Evolutionary conservation across 2,113 vertebrate species (phyloP).

Genomic region (Dromiciops gliroides): DNA sequence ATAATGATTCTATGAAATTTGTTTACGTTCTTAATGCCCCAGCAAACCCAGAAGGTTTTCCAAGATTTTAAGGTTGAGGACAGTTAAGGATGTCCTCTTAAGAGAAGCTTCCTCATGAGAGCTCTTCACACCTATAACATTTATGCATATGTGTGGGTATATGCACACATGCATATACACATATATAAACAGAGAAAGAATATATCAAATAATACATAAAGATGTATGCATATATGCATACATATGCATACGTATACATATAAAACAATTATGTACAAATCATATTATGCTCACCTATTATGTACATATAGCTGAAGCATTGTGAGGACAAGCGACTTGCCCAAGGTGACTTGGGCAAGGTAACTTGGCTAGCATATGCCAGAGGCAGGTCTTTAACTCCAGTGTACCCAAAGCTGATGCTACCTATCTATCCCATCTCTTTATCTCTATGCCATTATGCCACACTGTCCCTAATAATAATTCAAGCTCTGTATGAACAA

Average conservation of each 20-base stretch:
- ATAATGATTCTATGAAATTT: background rate
- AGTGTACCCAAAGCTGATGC: background rate
- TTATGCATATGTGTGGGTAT: too few species aligned
- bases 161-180: too few species aligned
- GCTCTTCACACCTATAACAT: background rate
- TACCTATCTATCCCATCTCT: background rate
- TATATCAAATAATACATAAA: too few species aligned
- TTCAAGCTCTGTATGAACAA: background rate
- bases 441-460: background rate
- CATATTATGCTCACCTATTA: background rate
- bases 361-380: background rate
- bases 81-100: background rate
- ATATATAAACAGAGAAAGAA: too few species aligned
- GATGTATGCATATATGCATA: too few species aligned
- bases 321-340: background rate
- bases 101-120: background rate
- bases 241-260: too few species aligned
- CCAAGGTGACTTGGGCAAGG: too few species aligned
- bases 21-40: background rate
- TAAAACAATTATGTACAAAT: background rate
- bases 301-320: background rate
- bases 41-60: background rate
- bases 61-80: background rate
- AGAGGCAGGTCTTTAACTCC: background rate
- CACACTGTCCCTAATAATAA: background rate